A percentile compares a stretch with the other conserved stretches of the same genome.
phyloP scores from a whole-genome alignment of 2,888 invertebrate genomes.

The Nasonia oneida region DNA sequence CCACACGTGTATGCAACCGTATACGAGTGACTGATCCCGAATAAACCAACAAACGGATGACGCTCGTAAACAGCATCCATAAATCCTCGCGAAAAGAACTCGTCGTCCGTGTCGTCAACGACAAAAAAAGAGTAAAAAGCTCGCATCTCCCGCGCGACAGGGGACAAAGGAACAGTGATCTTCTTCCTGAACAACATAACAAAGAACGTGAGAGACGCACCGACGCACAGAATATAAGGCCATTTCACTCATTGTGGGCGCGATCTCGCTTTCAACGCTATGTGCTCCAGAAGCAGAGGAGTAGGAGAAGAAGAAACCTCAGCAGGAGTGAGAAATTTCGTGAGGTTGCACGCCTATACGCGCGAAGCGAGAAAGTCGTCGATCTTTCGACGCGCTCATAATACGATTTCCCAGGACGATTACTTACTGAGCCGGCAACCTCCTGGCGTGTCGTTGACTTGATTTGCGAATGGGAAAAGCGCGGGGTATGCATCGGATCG shows the following conservation, averaged over 20 bases:
- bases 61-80: neutral
- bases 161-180: neutral
- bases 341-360: neutral
- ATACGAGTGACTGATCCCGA: neutral
- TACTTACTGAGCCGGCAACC: constrained; percentile 19
- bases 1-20: neutral
- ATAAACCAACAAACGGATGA: neutral
- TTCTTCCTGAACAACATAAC: neutral
- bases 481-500: constrained; percentile 34
- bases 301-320: neutral
- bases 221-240: neutral
- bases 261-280: neutral
- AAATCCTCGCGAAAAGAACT: neutral
- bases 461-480: constrained; percentile 52
- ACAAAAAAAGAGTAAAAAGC: neutral
- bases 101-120: neutral
- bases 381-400: constrained; percentile 55
- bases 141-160: neutral
- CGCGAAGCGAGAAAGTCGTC: constrained; percentile 53
- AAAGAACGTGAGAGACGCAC: constrained; percentile 32
- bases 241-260: constrained; percentile 44
- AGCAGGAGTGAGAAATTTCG: constrained; percentile 44
- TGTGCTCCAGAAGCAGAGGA: neutral
- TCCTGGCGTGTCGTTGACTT: constrained; percentile 12
- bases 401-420: constrained; percentile 59